phyloP scores from a whole-genome alignment of 2,113 vertebrate genomes.

The Zeus faber region DNA sequence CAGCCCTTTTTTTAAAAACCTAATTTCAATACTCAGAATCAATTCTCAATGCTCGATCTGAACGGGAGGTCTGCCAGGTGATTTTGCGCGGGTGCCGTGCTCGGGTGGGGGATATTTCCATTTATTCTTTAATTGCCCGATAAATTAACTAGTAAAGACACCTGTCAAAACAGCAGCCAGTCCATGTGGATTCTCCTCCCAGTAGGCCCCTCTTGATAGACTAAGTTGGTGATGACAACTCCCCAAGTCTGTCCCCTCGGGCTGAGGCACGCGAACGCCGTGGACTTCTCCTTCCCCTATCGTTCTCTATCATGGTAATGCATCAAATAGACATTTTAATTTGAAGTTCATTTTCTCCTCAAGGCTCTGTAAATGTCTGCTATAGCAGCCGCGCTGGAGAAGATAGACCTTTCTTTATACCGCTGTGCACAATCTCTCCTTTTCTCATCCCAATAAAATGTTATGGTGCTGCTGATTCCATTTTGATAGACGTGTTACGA shows the following conservation, averaged over 20 bases:
- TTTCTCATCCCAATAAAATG: too few relatives aligned
- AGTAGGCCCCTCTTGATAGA: conserved; percentile 61
- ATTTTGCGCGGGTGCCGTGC: too few relatives aligned
- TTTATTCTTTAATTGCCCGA: conserved; percentile 67
- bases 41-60: too few relatives aligned
- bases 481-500: too few relatives aligned
- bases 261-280: conserved; percentile 59
- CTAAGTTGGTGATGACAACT: conserved; percentile 73
- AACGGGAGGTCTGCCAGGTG: too few relatives aligned
- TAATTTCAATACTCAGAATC: too few relatives aligned
- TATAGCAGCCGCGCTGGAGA: conserved; percentile 36
- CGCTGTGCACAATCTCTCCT: too few relatives aligned
- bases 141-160: conserved; percentile 70
- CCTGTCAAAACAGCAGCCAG: conserved; percentile 71
- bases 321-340: conserved; percentile 75
- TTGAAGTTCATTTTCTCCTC: conserved; percentile 74
- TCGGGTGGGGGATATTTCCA: conserved; percentile 44
- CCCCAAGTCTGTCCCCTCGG: conserved; percentile 66
- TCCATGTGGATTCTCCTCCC: conserved; percentile 63
- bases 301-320: conserved; percentile 70
- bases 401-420: conserved; percentile 61
- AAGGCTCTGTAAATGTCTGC: conserved; percentile 68
- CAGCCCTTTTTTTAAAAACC: neutral
- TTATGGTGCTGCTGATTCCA: too few relatives aligned
- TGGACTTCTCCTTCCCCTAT: conserved; percentile 56